Conservation (phyloP, 92 coral and sea anemone genomes). For the Blastomussa wellsi region DNA sequence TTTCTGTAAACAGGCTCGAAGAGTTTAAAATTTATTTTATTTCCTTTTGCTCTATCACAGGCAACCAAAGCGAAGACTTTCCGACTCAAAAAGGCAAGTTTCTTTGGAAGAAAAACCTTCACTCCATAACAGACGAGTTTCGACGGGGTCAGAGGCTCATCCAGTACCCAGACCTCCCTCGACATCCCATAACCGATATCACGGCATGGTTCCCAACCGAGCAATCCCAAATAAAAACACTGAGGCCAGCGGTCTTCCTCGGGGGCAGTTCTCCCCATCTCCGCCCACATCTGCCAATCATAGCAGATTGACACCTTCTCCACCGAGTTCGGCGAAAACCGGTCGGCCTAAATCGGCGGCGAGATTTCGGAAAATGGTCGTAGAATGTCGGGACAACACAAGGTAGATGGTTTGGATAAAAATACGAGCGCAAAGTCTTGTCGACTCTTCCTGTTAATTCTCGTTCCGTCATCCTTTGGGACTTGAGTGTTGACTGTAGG, state of each 20-base stretch:
- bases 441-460: too few relatives aligned
- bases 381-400: conserved; percentile 64
- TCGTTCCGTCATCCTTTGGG: too few relatives aligned
- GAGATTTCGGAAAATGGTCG: conserved; percentile 86
- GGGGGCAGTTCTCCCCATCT: conserved; percentile 53
- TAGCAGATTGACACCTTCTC: conserved; percentile 73
- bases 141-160: conserved; percentile 36
- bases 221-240: conserved; percentile 18
- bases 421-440: too few relatives aligned
- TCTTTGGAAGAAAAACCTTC: conserved; percentile 56
- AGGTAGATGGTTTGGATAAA: not conserved
- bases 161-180: conserved; percentile 60
- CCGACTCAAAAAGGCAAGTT: conserved; percentile 22
- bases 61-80: conserved; percentile 29
- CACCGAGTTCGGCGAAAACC: conserved; percentile 86
- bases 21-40: too few relatives aligned
- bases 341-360: conserved; percentile 77
- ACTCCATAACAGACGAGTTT: not conserved
- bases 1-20: too few relatives aligned
- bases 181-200: conserved; percentile 59
- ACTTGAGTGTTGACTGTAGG: too few relatives aligned
- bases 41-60: not conserved
- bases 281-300: conserved; percentile 67
- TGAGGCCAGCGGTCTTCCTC: conserved; percentile 14
- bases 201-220: conserved; percentile 37